These are phyloP conservation scores for Sesia bembeciformis DNA, from an alignment of 2,888 invertebrate genomes.

Conservation along the genomic window DNA sequence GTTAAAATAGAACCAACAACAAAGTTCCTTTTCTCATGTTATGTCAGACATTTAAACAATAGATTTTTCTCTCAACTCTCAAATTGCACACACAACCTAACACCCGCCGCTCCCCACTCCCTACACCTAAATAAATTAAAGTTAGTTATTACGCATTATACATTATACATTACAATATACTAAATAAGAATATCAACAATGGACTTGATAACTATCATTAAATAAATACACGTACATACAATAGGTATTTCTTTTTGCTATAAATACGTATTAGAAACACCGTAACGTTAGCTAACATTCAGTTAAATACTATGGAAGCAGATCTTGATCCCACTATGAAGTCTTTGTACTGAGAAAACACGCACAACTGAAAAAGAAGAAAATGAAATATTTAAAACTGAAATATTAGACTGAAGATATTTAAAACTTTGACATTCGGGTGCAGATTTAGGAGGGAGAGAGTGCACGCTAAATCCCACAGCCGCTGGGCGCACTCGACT, in stretches of 20 bases:
- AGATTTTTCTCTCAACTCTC: neutral
- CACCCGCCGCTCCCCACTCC: neutral
- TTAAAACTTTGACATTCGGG: neutral
- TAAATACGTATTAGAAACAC: conserved; percentile 7
- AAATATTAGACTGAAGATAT: neutral
- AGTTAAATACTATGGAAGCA: conserved; percentile 79
- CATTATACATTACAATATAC: conserved; percentile 50
- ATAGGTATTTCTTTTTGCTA: conserved; percentile 4
- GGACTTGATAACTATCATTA: conserved; percentile 61
- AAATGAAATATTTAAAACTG: neutral
- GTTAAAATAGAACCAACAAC: no score
- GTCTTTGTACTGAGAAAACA: conserved; percentile 95
- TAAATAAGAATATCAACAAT: conserved; percentile 74
- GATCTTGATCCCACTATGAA: conserved; percentile 89
- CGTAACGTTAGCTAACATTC: conserved; percentile 15
- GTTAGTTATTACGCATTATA: neutral
- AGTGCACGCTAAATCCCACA: no score
- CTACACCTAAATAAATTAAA: neutral
- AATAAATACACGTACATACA: conserved; percentile 42
- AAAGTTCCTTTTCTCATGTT: no score
- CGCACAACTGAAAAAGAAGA: conserved; percentile 83
- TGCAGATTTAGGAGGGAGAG: no score
- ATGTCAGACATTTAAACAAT: no score
- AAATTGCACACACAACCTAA: neutral
- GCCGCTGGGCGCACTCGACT: no score